A percentile compares a stretch with the other conserved stretches of the same genome.
phyloP scores from a whole-genome alignment of 2,888 invertebrate genomes.

The Electrophaes corylata region DNA sequence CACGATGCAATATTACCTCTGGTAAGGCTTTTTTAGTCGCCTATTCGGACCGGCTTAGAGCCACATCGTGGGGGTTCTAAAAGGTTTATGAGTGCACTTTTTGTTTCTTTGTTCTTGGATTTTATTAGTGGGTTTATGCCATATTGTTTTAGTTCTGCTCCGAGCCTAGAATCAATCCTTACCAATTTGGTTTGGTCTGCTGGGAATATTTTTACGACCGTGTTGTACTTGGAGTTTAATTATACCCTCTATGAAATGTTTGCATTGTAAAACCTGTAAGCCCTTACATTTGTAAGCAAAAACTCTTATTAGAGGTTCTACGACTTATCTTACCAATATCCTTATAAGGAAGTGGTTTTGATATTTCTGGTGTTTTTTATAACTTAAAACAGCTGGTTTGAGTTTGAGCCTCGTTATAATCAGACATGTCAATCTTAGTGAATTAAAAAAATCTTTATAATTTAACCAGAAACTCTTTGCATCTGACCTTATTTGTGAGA shows the following conservation, averaged over 20 bases:
- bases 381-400: constrained; percentile 10
- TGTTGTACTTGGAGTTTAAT: constrained; percentile 30
- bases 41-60: constrained; percentile 59
- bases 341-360: not conserved
- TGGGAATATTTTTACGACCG: constrained; percentile 31
- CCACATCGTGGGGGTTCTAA: constrained; percentile 77
- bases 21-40: constrained; percentile 63
- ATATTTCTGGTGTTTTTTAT: not conserved
- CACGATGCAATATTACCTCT: constrained; percentile 66
- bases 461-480: constrained; percentile 75
- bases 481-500: constrained; percentile 66
- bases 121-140: constrained; percentile 75
- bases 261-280: constrained; percentile 4
- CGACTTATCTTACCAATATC: not conserved
- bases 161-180: constrained; percentile 36
- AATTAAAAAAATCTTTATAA: constrained; percentile 79
- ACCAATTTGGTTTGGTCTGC: constrained; percentile 28
- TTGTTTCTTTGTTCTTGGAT: constrained; percentile 69
- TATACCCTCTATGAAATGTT: constrained; percentile 22
- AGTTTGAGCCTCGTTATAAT: constrained; percentile 60
- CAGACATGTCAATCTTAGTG: constrained; percentile 81
- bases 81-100: constrained; percentile 66
- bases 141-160: constrained; percentile 61
- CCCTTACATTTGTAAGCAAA: not conserved
- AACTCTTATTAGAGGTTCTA: not conserved